A percentile compares a stretch with the other conserved stretches of the same genome.
phyloP scores from a whole-genome alignment of 2,888 invertebrate genomes.

The Epinotia demarniana region DNA sequence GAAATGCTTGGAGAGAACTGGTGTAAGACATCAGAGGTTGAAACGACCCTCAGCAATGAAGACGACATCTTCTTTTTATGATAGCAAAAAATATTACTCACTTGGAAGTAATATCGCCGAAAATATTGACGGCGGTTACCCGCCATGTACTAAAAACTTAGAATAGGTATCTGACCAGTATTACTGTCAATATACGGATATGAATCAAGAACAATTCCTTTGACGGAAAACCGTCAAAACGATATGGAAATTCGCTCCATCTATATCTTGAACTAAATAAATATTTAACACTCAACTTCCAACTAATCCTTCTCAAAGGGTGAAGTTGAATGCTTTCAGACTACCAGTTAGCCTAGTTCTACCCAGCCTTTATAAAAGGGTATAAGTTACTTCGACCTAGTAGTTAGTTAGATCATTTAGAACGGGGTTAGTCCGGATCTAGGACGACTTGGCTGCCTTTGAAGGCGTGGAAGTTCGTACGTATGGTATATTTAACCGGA shows the following conservation, averaged over 20 bases:
- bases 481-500: constrained; percentile 29
- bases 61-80: too few species aligned
- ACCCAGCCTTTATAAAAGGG: neutral
- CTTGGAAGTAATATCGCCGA: too few species aligned
- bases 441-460: constrained; percentile 25
- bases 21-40: too few species aligned
- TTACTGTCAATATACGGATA: neutral
- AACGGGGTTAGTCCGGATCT: neutral
- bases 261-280: constrained; percentile 29
- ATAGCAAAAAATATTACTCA: too few species aligned
- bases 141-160: too few species aligned
- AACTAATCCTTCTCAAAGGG: constrained; percentile 39
- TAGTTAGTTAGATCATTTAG: constrained; percentile 1
- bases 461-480: constrained; percentile 29
- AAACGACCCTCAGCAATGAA: too few species aligned
- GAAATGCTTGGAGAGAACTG: too few species aligned
- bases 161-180: neutral
- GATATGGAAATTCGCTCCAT: constrained; percentile 6
- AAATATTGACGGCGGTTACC: too few species aligned
- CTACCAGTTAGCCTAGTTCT: constrained; percentile 42
- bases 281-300: constrained; percentile 33
- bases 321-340: constrained; percentile 37
- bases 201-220: neutral
- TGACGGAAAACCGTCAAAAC: neutral
- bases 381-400: neutral